phyloP scores from a whole-genome alignment of 2,113 vertebrate genomes.

The Globicephala melas region DNA sequence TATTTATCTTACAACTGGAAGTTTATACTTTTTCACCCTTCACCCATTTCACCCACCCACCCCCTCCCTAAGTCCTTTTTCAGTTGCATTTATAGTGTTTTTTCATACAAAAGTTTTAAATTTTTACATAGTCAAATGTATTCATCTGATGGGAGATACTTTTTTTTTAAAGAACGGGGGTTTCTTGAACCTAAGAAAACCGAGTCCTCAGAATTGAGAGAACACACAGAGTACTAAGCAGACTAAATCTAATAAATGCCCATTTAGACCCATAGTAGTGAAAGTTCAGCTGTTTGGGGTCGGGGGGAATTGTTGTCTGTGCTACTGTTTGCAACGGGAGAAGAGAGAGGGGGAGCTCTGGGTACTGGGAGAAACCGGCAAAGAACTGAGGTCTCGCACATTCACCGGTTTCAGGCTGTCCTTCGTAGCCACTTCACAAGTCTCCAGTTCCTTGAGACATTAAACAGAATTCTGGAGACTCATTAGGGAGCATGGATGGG shows the following conservation, averaged over 20 bases:
- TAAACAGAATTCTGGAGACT: conserved; percentile 13
- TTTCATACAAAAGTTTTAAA: not conserved
- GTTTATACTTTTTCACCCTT: not conserved
- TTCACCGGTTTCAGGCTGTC: not conserved
- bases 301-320: not conserved
- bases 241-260: not conserved
- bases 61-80: not conserved
- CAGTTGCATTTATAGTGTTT: not conserved
- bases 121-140: not conserved
- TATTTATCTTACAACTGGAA: not conserved
- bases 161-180: not conserved
- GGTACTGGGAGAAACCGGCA: not conserved
- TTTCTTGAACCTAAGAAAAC: not conserved
- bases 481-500: not conserved
- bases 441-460: not conserved
- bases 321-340: not conserved
- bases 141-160: not conserved
- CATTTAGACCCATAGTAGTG: not conserved
- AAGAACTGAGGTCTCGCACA: not conserved
- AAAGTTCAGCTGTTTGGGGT: not conserved
- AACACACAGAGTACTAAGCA: not conserved
- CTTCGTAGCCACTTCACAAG: not conserved
- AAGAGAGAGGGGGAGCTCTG: not conserved
- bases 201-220: not conserved
- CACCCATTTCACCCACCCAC: not conserved